Percentiles rank a stretch among this genome's conserved stretches.
phyloP scores from a whole-genome alignment of 30 jellyfish, hydroid and myxozoan species.

The Chrysaora quinquecirrha region DNA sequence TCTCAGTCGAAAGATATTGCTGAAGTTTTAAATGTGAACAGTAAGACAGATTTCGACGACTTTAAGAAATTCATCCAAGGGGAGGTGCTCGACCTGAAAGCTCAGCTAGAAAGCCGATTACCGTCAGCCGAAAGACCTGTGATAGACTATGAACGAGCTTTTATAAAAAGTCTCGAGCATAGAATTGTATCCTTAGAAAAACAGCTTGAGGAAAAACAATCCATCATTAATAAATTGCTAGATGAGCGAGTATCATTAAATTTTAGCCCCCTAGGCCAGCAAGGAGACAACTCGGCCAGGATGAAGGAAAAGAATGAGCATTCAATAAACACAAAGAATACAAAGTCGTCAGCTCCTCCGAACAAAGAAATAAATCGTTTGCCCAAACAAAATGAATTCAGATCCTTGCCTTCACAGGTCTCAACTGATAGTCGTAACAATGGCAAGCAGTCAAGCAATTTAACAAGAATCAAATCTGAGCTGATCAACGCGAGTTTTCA shows the following conservation, averaged over 20 bases:
- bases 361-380: constrained; percentile 52
- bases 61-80: constrained; percentile 33
- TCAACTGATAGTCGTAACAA: too few species aligned
- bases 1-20: background rate
- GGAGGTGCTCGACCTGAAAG: constrained; percentile 36
- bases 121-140: constrained; percentile 5
- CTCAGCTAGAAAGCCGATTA: constrained; percentile 39
- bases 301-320: constrained; percentile 24
- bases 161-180: background rate
- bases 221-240: background rate
- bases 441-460: too few species aligned
- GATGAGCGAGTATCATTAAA: constrained; percentile 36
- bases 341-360: constrained; percentile 46
- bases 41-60: constrained; percentile 45
- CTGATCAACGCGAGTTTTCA: too few species aligned
- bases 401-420: too few species aligned
- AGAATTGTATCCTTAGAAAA: background rate
- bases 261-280: constrained; percentile 19
- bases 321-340: constrained; percentile 25
- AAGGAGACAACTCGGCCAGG: constrained; percentile 25
- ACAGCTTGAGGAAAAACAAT: constrained; percentile 13
- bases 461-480: too few species aligned
- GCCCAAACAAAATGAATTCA: too few species aligned
- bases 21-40: background rate
- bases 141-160: constrained; percentile 5